A percentile compares a stretch with the other conserved stretches of the same genome.
Evolutionary conservation across 64 coral and sea anemone species (phyloP).

Genomic region (Actinia tenebrosa): DNA sequence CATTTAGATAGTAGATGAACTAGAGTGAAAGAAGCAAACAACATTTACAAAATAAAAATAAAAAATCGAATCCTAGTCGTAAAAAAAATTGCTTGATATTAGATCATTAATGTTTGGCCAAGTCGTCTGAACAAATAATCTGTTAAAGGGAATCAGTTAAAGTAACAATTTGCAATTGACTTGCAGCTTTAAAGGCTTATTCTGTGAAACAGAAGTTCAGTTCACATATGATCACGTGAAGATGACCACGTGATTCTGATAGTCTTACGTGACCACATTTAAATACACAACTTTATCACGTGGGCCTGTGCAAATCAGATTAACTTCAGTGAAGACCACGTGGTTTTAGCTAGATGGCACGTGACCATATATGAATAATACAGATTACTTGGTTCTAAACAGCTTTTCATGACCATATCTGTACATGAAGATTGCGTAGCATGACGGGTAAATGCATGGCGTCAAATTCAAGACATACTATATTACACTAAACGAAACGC

Average conservation of each 20-base stretch:
- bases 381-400: background rate
- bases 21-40: background rate
- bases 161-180: too few species aligned
- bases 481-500: constrained; percentile 85
- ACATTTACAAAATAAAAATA: background rate
- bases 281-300: background rate
- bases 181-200: too few species aligned
- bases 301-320: background rate
- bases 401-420: constrained; percentile 20
- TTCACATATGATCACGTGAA: too few species aligned
- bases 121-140: background rate
- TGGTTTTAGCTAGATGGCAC: background rate
- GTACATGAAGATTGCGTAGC: constrained; percentile 18
- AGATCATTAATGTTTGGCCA: background rate
- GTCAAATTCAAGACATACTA: background rate
- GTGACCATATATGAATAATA: constrained; percentile 2
- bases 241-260: too few species aligned
- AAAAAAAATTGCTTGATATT: background rate
- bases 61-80: background rate
- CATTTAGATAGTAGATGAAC: background rate
- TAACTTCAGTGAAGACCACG: background rate
- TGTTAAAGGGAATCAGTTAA: background rate
- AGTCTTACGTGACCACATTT: too few species aligned
- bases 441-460: constrained; percentile 8
- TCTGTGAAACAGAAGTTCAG: too few species aligned